Evolutionary conservation across 2,888 invertebrate genomes (phyloP), one percentile per base, ranked within the genome.

Genomic region (Azorinus chamasolen): DNA sequence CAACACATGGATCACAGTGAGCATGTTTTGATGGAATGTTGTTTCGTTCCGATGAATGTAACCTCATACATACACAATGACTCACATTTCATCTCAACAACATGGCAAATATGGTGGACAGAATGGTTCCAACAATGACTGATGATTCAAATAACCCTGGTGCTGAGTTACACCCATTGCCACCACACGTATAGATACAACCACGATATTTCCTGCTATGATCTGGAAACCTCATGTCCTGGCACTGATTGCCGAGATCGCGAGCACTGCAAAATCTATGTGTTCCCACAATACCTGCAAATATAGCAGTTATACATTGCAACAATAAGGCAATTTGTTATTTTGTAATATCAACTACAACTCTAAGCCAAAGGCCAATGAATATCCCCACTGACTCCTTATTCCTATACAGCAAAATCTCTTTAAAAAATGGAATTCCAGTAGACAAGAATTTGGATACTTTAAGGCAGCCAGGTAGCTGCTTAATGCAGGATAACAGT

Each of bases 191-290:
- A 83, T 91, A 91, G 41, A 93, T 88, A 83, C 93, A 93, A 25
- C 93, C 93, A 53, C 93, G 77, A 85, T 93, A 93, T 74, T 91
- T 89, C 37, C 93, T 83, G 83, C 93, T 92, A 78, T 93, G 93
- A 79, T 93, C 93, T 0, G 91, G 91, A 78, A 91, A 93, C 46
- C 89, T 85, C 46, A 93, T 90, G 71, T 92, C 93, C 82, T 93
- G 92, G 73, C 93, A 93, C 79, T 92, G 91, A 79, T 93, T 87
- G 53, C 93, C 92, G 83, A 93, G 83, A 79, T 93, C 91, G 54
- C 92, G 79, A 20, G 92, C 92, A 76, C 91, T 92, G 79, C 93
- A 93, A 86, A 93, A 93, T 64, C 93, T 74, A 71, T 92, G 93
- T 10, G 93, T 93, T 3, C 93, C 93, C 12, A 93, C 93, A 48